A percentile compares a stretch with the other conserved stretches of the same genome.
These are phyloP conservation scores for Embiotoca jacksoni DNA, from an alignment of 2,113 vertebrate genomes.

Conservation along the genomic window DNA sequence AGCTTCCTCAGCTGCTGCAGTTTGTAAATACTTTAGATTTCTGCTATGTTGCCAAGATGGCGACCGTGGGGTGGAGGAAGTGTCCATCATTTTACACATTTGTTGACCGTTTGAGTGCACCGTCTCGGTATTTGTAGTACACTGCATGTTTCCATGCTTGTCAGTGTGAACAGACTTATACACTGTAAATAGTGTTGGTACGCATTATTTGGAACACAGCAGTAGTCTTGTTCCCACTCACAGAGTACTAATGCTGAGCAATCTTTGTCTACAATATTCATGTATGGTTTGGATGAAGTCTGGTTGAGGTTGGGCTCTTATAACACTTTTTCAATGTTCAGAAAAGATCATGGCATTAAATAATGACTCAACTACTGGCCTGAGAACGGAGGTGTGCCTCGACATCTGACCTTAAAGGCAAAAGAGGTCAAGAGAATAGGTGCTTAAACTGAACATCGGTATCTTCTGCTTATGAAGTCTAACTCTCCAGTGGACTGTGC, in stretches of 20 bases:
- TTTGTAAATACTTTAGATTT: too few relatives aligned
- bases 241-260: neutral
- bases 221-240: neutral
- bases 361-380: neutral
- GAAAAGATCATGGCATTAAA: neutral
- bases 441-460: neutral
- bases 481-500: slow-evolving; percentile 1
- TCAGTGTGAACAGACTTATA: too few relatives aligned
- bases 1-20: too few relatives aligned
- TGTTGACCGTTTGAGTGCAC: too few relatives aligned
- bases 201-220: too few relatives aligned
- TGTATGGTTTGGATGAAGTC: neutral
- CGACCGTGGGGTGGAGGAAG: too few relatives aligned
- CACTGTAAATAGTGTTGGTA: too few relatives aligned
- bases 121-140: too few relatives aligned
- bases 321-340: neutral
- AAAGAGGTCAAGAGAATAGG: neutral
- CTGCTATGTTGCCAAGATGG: too few relatives aligned
- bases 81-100: too few relatives aligned
- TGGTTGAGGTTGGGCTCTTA: neutral
- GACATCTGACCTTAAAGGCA: neutral
- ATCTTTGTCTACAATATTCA: neutral
- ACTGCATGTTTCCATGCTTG: too few relatives aligned
- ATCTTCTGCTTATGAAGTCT: neutral
- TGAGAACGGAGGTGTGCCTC: neutral